Evolutionary conservation across 2,797 vertebrate species (phyloP), one percentile per base, ranked within the genome.

Genomic region (Phalloptychus januarius): DNA sequence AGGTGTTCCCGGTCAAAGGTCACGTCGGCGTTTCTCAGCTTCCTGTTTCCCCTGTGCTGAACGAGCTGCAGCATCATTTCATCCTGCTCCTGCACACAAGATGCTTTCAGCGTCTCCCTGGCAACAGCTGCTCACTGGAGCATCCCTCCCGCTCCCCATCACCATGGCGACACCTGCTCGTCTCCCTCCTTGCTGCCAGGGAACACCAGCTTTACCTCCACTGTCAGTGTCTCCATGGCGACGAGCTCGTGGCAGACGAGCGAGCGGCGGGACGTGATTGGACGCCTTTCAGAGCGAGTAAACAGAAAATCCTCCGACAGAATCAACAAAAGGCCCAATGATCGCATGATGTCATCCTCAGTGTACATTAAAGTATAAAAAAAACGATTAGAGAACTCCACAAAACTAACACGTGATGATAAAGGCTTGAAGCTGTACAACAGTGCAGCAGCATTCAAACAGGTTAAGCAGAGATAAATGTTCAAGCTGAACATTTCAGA

Each of bases 91-190:
- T 50, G 13, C 23, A 33, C 74, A 72, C 88, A 87, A 92, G 89
- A 91, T 80, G 89, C 86, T 89, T 92, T 76, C 74, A 86, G 79
- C 0, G 71, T 93, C 67, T 83, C 92, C 86, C 89, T 89, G 87
- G 89, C 87, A 92, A 93, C 91, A 85, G 83, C 82, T 77, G 83
- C 83, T 82, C 61, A 2, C 76, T 50, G 85, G 85, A 90, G 83
- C 73, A 81, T 87, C 86, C 88, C 86, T 84, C 71, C 0, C 5
- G 80, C 82, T 86, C 78, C 31, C 2, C 12, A 81, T 90, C 81
- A 72, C 92, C 92, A 91, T 91, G 87, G 87, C 38, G 85, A 92
- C 89, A 84, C 79, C 86, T 45, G 79, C 82, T 76, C 28, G 2
- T 78, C 40, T n/a, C 16, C 73, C 23, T 2, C 18, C 48, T 52